A percentile compares a stretch with the other conserved stretches of the same genome.
Conservation (phyloP, 2,113 vertebrate genomes). For the Nothocercus julius region DNA sequence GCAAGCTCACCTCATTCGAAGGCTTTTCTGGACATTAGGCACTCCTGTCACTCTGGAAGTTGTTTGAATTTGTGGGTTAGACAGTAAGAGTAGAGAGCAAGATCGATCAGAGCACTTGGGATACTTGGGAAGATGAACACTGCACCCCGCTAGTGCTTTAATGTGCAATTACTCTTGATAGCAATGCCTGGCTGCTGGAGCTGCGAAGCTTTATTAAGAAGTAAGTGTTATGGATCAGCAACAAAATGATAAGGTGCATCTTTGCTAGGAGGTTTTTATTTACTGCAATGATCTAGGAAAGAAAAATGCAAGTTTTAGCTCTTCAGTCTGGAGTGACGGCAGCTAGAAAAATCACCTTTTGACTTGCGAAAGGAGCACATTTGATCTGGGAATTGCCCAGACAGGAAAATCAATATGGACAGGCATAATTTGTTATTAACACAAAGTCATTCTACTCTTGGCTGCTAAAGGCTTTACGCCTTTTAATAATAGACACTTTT, state of each 20-base stretch:
- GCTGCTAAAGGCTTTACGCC: conserved; percentile 25
- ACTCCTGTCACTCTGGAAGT: not conserved
- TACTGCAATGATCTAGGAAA: not conserved
- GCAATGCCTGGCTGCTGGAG: not conserved
- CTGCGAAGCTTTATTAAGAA: conserved; percentile 13
- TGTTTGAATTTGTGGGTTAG: not conserved
- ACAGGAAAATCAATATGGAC: conserved; percentile 27
- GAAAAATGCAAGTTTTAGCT: not conserved
- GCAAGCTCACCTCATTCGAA: not conserved
- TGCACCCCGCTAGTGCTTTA: not conserved
- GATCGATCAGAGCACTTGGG: not conserved
- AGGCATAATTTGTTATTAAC: conserved; percentile 36
- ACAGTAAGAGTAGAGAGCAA: not conserved
- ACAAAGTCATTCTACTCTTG: not conserved
- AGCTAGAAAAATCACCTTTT: conserved; percentile 12
- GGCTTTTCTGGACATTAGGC: not conserved
- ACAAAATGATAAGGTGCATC: not conserved
- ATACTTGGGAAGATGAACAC: not conserved
- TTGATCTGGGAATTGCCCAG: conserved; percentile 17
- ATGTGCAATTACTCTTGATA: not conserved
- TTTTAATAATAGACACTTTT: not conserved
- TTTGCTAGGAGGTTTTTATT: not conserved
- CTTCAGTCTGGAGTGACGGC: not conserved
- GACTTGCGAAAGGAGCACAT: conserved; percentile 20
- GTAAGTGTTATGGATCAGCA: not conserved